phyloP scores from a whole-genome alignment of 2,888 invertebrate genomes.

The Eutolmus rufibarbis region DNA sequence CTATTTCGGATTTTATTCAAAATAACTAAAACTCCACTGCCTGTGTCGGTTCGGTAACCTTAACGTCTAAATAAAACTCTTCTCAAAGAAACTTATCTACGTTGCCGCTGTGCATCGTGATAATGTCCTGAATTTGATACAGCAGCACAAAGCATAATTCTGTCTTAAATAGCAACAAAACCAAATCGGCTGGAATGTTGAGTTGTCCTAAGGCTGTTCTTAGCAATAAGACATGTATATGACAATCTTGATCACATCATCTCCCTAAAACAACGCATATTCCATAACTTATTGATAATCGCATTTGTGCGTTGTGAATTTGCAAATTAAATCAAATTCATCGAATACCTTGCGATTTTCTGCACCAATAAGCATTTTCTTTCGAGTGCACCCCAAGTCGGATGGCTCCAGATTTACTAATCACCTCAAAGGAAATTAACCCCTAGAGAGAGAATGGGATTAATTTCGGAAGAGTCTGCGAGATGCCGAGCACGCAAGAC shows the following conservation, averaged over 20 bases:
- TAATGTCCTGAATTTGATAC: background rate
- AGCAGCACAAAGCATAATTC: background rate
- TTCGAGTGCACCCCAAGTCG: background rate
- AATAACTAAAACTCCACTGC: no score
- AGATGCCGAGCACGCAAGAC: background rate
- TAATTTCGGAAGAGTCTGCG: background rate
- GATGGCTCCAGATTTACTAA: background rate
- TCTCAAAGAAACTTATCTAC: background rate
- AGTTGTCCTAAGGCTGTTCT: background rate
- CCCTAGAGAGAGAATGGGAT: background rate
- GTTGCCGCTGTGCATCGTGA: background rate
- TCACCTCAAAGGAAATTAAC: conserved; percentile 6
- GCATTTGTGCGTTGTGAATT: background rate
- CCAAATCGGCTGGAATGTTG: background rate
- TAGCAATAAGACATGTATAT: background rate
- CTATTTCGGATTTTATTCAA: no score
- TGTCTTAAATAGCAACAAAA: background rate
- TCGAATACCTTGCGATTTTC: background rate
- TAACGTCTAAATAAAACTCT: background rate
- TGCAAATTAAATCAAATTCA: background rate
- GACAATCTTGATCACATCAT: background rate
- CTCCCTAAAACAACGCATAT: background rate
- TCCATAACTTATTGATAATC: background rate
- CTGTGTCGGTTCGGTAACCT: background rate
- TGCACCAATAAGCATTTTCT: background rate